Percentiles rank a stretch among this genome's conserved stretches.
Evolutionary conservation across 2,797 vertebrate genomes (phyloP).

Genomic region (Trematomus bernacchii): DNA sequence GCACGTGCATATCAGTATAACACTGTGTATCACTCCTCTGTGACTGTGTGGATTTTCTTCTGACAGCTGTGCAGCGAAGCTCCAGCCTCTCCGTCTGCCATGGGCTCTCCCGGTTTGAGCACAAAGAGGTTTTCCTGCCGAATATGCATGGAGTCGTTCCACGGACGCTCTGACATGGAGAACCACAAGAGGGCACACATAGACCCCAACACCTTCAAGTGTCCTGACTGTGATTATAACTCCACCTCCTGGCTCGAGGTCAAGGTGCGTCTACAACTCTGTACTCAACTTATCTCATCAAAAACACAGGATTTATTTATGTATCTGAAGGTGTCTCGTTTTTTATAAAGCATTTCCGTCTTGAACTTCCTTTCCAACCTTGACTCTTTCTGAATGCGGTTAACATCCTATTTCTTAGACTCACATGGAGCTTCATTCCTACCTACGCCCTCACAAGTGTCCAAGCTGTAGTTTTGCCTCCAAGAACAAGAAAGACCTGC

Average conservation of each 20-base stretch:
- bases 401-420: constrained; percentile 73
- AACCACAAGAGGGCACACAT: constrained; percentile 98
- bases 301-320: neutral
- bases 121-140: constrained; percentile 97
- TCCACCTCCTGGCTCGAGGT: constrained; percentile 94
- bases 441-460: constrained; percentile 96
- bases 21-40: neutral
- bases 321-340: neutral
- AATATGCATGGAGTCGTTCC: constrained; percentile 95
- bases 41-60: constrained; percentile 23
- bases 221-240: constrained; percentile 93
- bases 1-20: neutral
- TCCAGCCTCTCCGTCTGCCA: constrained; percentile 82
- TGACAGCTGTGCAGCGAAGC: constrained; percentile 87
- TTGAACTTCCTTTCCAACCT: neutral
- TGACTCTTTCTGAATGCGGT: neutral
- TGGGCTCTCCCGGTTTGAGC: constrained; percentile 71
- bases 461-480: constrained; percentile 96
- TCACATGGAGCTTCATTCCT: constrained; percentile 94
- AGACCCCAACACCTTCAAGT: constrained; percentile 94
- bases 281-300: neutral
- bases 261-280: constrained; percentile 81
- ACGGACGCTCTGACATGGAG: constrained; percentile 97
- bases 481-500: constrained; percentile 98
- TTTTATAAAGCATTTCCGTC: neutral